Base-by-base conservation (phyloP, 2,888 invertebrate species). In the Caenorhabditis drosophilae region DNA sequence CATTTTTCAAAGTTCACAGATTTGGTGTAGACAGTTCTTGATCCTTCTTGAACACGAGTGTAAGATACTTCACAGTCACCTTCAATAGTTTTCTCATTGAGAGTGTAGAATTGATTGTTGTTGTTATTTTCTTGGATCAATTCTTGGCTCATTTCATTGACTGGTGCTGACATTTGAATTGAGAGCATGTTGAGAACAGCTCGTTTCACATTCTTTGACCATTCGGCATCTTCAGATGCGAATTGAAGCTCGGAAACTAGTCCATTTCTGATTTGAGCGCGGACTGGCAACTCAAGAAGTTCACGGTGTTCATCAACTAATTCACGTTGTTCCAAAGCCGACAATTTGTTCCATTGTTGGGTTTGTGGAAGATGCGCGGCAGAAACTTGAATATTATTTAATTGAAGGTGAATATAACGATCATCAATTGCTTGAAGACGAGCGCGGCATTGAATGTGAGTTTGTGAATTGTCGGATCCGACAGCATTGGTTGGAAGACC, bases 1-100 rank as follows among this genome's bases (percentile, higher is more conserved):
- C 85, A 85, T 59, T 83, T 82, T 58, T 84, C 81, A 77, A 84
- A 85, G 83, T 86, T 84, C 67, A 84, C 78, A 31, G 84, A 62
- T 51, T 74, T 74, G 58, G 67, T 67, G 55, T 66, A 57, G 35
- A 56, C 47, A 44, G 62, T 60, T 20, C 56, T 41, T 35, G 49
- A 57, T 31, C 49, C 26, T 35, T 69, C 69, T 20, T 61, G 35
- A 25, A 66, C 35, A 15, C 69, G 51, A 52, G 70, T 63, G 66
- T 73, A 77, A 38, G 58, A 46, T 27, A 72, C 63, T 42, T 75
- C 60, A 52, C 81, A 81, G n/a, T 79, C 73, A 55, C 81, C 81
- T 52, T 81, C 81, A 45, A 81, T 55, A 40, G 77, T 74, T 58
- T 67, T 64, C 64, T 71, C 69, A 38, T 55, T 26, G 20, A 60